These are phyloP conservation scores for Alectoris magna DNA, from an alignment of 2,797 vertebrate genomes.

Conservation along the genomic window DNA sequence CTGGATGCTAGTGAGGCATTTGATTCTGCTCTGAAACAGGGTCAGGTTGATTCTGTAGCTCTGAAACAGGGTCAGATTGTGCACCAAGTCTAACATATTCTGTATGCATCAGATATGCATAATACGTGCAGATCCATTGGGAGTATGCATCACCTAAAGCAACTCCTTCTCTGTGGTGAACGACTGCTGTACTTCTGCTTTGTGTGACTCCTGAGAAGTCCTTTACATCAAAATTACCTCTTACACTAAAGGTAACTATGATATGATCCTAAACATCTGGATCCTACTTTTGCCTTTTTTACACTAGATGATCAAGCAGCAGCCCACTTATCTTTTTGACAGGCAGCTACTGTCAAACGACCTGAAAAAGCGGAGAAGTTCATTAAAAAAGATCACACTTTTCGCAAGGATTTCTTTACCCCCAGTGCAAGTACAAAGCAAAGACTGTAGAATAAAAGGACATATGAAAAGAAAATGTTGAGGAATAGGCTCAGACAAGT, in stretches of 20 bases:
- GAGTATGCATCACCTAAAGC: background rate
- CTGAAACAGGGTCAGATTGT: background rate
- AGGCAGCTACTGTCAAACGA: conserved; percentile 6
- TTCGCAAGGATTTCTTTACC: background rate
- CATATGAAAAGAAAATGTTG: conserved; percentile 2
- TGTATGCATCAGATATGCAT: background rate
- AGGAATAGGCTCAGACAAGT: background rate
- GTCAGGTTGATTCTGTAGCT: background rate
- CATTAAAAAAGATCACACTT: conserved; percentile 26
- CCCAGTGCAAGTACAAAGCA: background rate
- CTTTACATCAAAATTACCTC: background rate
- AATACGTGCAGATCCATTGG: background rate
- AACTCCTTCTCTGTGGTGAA: background rate
- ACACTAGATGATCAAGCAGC: background rate
- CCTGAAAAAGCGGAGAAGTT: background rate
- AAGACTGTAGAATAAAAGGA: background rate
- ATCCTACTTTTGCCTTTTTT: background rate
- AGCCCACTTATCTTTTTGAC: background rate
- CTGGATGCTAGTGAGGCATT: background rate
- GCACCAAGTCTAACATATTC: background rate
- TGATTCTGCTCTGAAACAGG: background rate
- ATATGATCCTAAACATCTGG: background rate
- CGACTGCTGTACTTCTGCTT: background rate
- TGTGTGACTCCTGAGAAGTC: background rate
- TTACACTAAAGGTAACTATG: background rate